phyloP scores from a whole-genome alignment of 2,888 invertebrate species.

The Metopia argyrocephala region DNA sequence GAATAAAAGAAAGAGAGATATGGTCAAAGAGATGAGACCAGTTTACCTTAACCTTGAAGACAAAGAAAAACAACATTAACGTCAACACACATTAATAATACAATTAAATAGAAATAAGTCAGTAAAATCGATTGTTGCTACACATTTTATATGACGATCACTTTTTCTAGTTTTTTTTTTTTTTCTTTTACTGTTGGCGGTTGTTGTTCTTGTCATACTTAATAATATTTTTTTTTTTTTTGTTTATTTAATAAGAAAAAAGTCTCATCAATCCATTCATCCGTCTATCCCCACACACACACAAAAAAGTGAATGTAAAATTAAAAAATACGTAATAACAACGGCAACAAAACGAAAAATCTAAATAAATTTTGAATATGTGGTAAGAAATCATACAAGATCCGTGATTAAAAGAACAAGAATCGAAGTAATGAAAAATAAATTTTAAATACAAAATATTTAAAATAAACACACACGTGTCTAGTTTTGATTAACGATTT shows the following conservation, averaged over 20 bases:
- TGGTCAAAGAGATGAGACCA: slow-evolving; percentile 57
- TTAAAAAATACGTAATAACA: neutral
- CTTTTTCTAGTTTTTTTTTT: neutral
- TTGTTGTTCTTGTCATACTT: slow-evolving; percentile 20
- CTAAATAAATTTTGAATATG: neutral
- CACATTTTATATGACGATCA: neutral
- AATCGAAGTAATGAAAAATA: neutral
- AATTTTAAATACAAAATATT: neutral
- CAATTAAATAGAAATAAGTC: slow-evolving; percentile 28
- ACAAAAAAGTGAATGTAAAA: slow-evolving; percentile 26
- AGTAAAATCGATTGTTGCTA: slow-evolving; percentile 41
- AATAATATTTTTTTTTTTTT: slow-evolving; percentile 17
- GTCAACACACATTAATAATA: slow-evolving; percentile 1
- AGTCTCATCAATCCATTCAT: too few relatives aligned
- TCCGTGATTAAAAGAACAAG: slow-evolving; percentile 33
- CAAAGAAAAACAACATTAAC: slow-evolving; percentile 41
- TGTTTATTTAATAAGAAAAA: neutral
- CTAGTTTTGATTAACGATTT: neutral
- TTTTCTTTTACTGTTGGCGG: neutral
- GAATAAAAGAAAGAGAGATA: neutral
- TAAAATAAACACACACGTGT: neutral
- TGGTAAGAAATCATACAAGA: slow-evolving; percentile 33
- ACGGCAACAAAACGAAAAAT: neutral
- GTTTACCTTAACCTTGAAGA: slow-evolving; percentile 66
- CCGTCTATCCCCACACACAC: neutral